A percentile compares a stretch with the other conserved stretches of the same genome.
These are phyloP conservation scores for Clarias magur DNA, from an alignment of 2,113 vertebrate genomes.

Conservation along the genomic window DNA sequence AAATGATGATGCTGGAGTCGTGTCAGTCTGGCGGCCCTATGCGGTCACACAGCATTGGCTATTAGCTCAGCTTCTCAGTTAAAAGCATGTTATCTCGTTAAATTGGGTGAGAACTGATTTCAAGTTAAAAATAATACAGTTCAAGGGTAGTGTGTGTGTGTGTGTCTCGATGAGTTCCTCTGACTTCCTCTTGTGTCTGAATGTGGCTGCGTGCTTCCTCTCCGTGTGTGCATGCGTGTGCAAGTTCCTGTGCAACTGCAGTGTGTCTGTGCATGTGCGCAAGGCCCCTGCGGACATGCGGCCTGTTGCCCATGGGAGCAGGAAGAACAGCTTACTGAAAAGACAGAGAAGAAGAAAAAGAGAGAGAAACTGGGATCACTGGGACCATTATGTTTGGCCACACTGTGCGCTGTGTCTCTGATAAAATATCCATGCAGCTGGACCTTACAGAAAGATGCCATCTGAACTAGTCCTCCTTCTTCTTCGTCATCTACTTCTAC, in stretches of 20 bases:
- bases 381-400: conserved; percentile 66
- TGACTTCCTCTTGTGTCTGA: conserved; percentile 18
- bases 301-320: conserved; percentile 59
- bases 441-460: conserved; percentile 31
- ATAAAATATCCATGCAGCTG: conserved; percentile 51
- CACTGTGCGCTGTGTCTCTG: conserved; percentile 57
- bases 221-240: conserved; percentile 1
- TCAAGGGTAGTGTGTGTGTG: not conserved
- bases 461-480: conserved; percentile 27
- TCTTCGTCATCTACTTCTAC: conserved; percentile 5
- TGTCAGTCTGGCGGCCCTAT: conserved; percentile 28
- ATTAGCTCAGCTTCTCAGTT: not conserved
- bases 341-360: conserved; percentile 19
- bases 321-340: conserved; percentile 68
- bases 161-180: conserved; percentile 36
- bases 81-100: not conserved
- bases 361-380: conserved; percentile 61
- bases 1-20: conserved; percentile 40
- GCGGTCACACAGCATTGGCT: conserved; percentile 25
- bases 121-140: conserved; percentile 24
- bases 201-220: conserved; percentile 29
- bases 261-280: conserved; percentile 35
- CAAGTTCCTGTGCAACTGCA: conserved; percentile 16
- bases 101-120: not conserved
- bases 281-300: conserved; percentile 56